Evolutionary conservation across 1,140 invertebrate genomes (phyloP).

Genomic region (Dendrolimus kikuchii): DNA sequence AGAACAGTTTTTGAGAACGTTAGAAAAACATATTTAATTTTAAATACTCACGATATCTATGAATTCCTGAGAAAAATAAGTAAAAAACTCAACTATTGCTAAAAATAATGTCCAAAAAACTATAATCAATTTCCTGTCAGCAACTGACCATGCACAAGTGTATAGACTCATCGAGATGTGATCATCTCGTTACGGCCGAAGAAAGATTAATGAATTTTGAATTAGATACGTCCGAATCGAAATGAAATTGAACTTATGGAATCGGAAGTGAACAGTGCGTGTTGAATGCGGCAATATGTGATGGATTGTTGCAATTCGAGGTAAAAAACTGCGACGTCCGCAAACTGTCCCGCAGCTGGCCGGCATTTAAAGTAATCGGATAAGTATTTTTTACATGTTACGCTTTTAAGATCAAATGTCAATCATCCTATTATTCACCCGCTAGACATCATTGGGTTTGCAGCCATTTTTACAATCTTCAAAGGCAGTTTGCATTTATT

Average conservation of each 20-base stretch:
- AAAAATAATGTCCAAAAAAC: conserved; percentile 23
- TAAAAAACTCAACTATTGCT: background rate
- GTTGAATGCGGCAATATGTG: conserved; percentile 54
- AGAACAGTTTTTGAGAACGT: too few species aligned
- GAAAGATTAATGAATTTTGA: conserved; percentile 67
- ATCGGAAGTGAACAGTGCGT: conserved; percentile 49
- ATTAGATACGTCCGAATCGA: conserved; percentile 65
- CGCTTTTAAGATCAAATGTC: conserved; percentile 15
- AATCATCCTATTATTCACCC: conserved; percentile 5
- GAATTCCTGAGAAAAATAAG: too few species aligned
- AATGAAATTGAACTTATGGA: conserved; percentile 60
- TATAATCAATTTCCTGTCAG: conserved; percentile 67
- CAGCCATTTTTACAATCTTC: too few species aligned
- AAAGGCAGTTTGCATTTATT: conserved; percentile 14
- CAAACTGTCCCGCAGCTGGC: conserved; percentile 54
- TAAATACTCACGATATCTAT: too few species aligned
- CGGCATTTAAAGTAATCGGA: conserved; percentile 51
- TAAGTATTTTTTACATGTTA: conserved; percentile 50
- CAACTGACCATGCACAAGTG: conserved; percentile 68
- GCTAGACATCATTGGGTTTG: too few species aligned
- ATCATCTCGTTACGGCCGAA: conserved; percentile 23
- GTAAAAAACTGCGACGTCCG: conserved; percentile 48
- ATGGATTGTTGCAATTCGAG: conserved; percentile 47
- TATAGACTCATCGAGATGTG: conserved; percentile 18
- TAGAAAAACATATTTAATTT: too few species aligned